Percentiles rank a stretch among this genome's conserved stretches.
phyloP scores from a whole-genome alignment of 2,797 vertebrate genomes.

The Platyrinchus mystaceus region DNA sequence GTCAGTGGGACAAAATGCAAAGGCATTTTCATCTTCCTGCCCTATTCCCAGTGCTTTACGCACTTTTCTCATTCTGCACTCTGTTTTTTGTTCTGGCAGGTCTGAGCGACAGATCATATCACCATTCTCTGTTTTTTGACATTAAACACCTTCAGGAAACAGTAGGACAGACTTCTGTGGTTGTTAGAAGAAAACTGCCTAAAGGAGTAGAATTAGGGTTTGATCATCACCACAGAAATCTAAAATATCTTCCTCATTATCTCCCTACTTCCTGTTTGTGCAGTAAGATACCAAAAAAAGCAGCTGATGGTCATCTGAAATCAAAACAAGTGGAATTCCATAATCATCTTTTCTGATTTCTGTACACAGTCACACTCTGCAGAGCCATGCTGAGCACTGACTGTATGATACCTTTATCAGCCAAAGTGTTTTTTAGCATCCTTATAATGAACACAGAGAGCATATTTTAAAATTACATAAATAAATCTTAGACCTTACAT shows the following conservation, averaged over 20 bases:
- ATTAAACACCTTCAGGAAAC: neutral
- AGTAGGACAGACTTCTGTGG: neutral
- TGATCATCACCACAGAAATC: neutral
- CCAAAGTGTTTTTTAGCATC: neutral
- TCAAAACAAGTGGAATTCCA: neutral
- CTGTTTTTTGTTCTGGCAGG: neutral
- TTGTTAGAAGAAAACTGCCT: neutral
- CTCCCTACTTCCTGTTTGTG: neutral
- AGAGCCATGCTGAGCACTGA: neutral
- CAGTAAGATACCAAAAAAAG: neutral
- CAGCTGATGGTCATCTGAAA: neutral
- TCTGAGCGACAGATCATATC: neutral
- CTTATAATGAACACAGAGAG: neutral
- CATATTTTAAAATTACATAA: neutral
- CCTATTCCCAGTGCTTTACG: neutral
- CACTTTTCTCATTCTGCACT: neutral
- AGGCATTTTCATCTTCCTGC: neutral
- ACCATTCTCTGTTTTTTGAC: neutral
- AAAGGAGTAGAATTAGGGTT: neutral
- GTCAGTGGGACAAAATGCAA: neutral
- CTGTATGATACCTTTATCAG: neutral
- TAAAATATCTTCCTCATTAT: neutral
- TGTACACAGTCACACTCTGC: neutral
- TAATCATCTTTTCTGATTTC: neutral
- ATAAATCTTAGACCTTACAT: neutral